phyloP scores from a whole-genome alignment of 2,888 invertebrate genomes.

The Hydropsyche betteni region DNA sequence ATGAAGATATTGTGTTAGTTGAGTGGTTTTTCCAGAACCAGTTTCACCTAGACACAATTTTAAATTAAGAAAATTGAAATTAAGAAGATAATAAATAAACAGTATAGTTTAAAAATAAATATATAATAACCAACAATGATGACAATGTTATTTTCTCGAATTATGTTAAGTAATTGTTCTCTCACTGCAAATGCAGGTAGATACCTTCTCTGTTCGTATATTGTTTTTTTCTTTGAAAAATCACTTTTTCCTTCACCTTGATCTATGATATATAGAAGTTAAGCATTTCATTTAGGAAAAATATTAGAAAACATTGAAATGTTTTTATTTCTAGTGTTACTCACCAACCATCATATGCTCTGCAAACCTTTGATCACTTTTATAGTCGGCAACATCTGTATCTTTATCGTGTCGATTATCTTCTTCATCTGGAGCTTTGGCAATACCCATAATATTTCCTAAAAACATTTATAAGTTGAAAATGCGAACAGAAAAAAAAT shows the following conservation, averaged over 20 bases:
- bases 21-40: slow-evolving; percentile 97
- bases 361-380: slow-evolving; percentile 95
- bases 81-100: neutral
- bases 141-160: slow-evolving; percentile 92
- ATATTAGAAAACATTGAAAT: neutral
- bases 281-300: neutral
- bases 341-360: slow-evolving; percentile 85
- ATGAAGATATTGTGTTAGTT: slow-evolving; percentile 95
- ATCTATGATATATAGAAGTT: slow-evolving; percentile 19
- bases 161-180: slow-evolving; percentile 90
- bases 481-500: slow-evolving; percentile 7
- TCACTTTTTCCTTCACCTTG: slow-evolving; percentile 59
- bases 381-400: slow-evolving; percentile 83
- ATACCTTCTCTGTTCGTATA: slow-evolving; percentile 87
- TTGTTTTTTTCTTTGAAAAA: slow-evolving; percentile 86
- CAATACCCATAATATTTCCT: slow-evolving; percentile 95
- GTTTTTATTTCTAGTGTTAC: slow-evolving; percentile 47
- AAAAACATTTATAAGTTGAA: slow-evolving; percentile 51
- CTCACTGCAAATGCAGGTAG: slow-evolving; percentile 96
- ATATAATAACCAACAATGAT: slow-evolving; percentile 84
- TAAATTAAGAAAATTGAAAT: slow-evolving; percentile 2
- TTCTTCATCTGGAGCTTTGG: slow-evolving; percentile 80
- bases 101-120: neutral
- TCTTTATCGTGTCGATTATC: slow-evolving; percentile 72
- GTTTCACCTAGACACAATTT: slow-evolving; percentile 74